A percentile compares a stretch with the other conserved stretches of the same genome.
These are phyloP conservation scores for Venusia cambrica DNA, from an alignment of 2,888 invertebrate genomes.

Conservation along the genomic window DNA sequence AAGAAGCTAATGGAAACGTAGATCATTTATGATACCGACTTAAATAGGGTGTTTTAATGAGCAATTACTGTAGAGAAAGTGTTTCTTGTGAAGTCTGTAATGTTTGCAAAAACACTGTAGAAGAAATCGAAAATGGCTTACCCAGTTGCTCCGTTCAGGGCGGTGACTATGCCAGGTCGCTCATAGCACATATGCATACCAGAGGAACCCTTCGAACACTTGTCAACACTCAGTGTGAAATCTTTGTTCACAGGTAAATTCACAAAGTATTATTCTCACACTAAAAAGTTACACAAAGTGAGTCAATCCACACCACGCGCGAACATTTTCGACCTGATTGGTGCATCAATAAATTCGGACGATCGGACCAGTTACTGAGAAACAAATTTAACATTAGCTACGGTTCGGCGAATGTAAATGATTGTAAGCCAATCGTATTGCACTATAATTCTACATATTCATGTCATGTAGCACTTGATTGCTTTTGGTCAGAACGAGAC, in stretches of 20 bases:
- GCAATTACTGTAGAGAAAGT: background rate
- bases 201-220: constrained; percentile 53
- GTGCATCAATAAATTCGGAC: constrained; percentile 39
- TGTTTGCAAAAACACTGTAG: constrained; percentile 8
- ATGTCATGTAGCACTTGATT: constrained; percentile 45
- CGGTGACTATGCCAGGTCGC: constrained; percentile 68
- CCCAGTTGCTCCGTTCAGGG: constrained; percentile 73
- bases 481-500: constrained; percentile 33
- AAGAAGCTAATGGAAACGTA: constrained; percentile 7
- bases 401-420: constrained; percentile 36
- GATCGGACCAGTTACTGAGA: constrained; percentile 38
- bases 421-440: constrained; percentile 26
- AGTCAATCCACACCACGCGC: constrained; percentile 68
- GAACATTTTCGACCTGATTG: constrained; percentile 61
- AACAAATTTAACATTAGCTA: constrained; percentile 48
- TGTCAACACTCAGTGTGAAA: constrained; percentile 42
- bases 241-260: constrained; percentile 27
- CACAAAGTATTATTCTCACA: constrained; percentile 34
- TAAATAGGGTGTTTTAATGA: constrained; percentile 1
- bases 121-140: constrained; percentile 40
- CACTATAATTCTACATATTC: constrained; percentile 32
- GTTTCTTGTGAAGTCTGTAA: too few relatives aligned
- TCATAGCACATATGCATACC: constrained; percentile 79
- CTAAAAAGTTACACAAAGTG: constrained; percentile 32
- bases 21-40: constrained; percentile 3